Percentiles rank a stretch among this genome's conserved stretches.
phyloP scores from a whole-genome alignment of 2,888 invertebrate genomes.

The Andrena marginata region DNA sequence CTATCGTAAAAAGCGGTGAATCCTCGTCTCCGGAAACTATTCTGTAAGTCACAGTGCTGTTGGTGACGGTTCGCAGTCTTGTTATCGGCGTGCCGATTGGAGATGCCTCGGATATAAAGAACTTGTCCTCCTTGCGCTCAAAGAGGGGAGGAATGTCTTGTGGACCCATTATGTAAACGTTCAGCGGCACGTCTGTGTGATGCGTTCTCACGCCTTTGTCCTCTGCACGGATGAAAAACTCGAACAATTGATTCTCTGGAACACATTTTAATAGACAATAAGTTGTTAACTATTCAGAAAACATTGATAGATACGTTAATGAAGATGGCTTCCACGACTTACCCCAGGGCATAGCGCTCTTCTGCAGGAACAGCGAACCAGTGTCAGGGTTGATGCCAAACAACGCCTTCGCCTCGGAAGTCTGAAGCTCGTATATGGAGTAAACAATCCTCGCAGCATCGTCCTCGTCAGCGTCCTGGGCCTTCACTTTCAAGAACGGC shows the following conservation, averaged over 20 bases:
- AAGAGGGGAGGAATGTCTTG: constrained; percentile 91
- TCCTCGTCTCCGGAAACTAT: constrained; percentile 88
- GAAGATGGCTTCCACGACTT: constrained; percentile 50
- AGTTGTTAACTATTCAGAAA: no score
- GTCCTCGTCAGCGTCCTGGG: constrained; percentile 92
- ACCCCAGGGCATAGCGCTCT: constrained; percentile 87
- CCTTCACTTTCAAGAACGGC: constrained; percentile 89
- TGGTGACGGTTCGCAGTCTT: constrained; percentile 89
- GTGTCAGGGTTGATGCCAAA: constrained; percentile 91
- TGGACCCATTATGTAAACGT: constrained; percentile 91
- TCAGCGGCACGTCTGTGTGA: constrained; percentile 93
- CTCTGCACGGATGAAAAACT: constrained; percentile 95
- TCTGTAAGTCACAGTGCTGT: constrained; percentile 87
- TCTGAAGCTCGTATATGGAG: constrained; percentile 90
- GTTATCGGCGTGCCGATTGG: constrained; percentile 90
- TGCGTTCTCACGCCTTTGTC: constrained; percentile 92
- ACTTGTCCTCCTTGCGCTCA: constrained; percentile 90
- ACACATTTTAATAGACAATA: constrained; percentile 54
- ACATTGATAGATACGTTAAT: no score
- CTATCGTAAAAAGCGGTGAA: constrained; percentile 90
- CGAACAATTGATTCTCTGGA: constrained; percentile 91
- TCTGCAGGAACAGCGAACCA: constrained; percentile 90
- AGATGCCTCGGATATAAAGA: constrained; percentile 93
- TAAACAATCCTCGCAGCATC: constrained; percentile 90
- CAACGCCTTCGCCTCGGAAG: constrained; percentile 87